phyloP scores from a whole-genome alignment of 2,113 vertebrate genomes.

The Takifugu flavidus region DNA sequence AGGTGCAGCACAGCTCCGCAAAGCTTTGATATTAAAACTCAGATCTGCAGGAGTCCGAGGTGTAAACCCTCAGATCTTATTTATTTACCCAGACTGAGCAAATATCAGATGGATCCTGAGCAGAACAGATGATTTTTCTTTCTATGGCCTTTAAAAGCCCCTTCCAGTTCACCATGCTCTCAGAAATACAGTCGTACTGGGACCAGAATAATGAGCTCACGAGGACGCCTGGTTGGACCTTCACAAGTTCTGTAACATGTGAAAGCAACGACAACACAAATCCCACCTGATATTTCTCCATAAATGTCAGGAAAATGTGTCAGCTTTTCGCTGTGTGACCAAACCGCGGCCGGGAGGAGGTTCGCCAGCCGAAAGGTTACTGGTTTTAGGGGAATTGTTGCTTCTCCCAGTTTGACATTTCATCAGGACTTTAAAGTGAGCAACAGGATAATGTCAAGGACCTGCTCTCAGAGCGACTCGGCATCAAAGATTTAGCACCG shows the following conservation, averaged over 20 bases:
- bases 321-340: not conserved
- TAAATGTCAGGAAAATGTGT: conserved; percentile 57
- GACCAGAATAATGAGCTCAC: no score
- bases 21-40: conserved; percentile 40
- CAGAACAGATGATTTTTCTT: not conserved
- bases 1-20: not conserved
- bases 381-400: conserved; percentile 38
- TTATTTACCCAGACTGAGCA: conserved; percentile 21
- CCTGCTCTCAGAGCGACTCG: conserved; percentile 15
- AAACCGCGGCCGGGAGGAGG: conserved; percentile 10
- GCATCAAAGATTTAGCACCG: conserved; percentile 1
- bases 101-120: not conserved
- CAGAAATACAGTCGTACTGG: no score
- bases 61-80: conserved; percentile 10
- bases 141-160: no score
- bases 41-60: conserved; percentile 25
- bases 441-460: conserved; percentile 54
- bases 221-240: not conserved
- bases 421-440: conserved; percentile 48
- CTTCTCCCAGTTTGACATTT: conserved; percentile 62
- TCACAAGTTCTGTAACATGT: conserved; percentile 5
- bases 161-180: no score
- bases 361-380: conserved; percentile 54
- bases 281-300: conserved; percentile 47
- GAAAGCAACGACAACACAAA: conserved; percentile 23